Percentiles rank a stretch among this genome's conserved stretches.
phyloP scores from a whole-genome alignment of 1,140 invertebrate genomes.

The Danaus plexippus region DNA sequence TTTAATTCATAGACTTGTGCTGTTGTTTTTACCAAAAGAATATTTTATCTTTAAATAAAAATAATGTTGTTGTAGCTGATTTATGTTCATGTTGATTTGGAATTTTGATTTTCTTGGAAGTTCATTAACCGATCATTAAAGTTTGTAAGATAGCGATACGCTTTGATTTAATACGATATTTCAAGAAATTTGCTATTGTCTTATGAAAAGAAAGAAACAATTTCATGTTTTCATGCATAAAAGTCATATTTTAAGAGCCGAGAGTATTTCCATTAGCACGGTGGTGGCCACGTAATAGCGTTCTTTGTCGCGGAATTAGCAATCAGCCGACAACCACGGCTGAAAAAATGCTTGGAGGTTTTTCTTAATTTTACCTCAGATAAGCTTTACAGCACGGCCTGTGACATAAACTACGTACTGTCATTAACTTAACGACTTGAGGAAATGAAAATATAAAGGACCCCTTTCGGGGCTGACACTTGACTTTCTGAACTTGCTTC shows the following conservation, averaged over 20 bases:
- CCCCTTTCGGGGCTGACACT: conserved; percentile 6
- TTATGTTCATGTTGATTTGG: too few relatives aligned
- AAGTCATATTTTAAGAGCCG: conserved; percentile 17
- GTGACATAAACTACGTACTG: conserved; percentile 40
- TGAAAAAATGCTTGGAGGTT: conserved; percentile 41
- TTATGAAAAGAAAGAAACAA: not conserved
- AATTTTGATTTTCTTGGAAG: not conserved
- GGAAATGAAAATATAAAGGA: conserved; percentile 47
- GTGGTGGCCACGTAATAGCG: conserved; percentile 37
- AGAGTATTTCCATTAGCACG: conserved; percentile 39
- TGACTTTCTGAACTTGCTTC: conserved; percentile 11
- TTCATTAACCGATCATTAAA: not conserved
- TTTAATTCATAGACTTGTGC: conserved; percentile 5
- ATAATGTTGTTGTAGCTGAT: too few relatives aligned
- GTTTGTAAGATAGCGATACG: not conserved
- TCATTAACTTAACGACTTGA: conserved; percentile 41
- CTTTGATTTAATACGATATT: not conserved
- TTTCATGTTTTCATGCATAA: conserved; percentile 17
- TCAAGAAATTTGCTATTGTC: not conserved
- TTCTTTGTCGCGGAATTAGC: conserved; percentile 60
- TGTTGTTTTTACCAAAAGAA: not conserved
- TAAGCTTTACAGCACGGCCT: conserved; percentile 43
- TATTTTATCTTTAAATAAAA: too few relatives aligned
- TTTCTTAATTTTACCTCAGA: conserved; percentile 51
- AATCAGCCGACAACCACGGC: conserved; percentile 40